Evolutionary conservation across 1,140 invertebrate genomes (phyloP), one percentile per base, ranked within the genome.

Genomic region (Orchestia grillus): DNA sequence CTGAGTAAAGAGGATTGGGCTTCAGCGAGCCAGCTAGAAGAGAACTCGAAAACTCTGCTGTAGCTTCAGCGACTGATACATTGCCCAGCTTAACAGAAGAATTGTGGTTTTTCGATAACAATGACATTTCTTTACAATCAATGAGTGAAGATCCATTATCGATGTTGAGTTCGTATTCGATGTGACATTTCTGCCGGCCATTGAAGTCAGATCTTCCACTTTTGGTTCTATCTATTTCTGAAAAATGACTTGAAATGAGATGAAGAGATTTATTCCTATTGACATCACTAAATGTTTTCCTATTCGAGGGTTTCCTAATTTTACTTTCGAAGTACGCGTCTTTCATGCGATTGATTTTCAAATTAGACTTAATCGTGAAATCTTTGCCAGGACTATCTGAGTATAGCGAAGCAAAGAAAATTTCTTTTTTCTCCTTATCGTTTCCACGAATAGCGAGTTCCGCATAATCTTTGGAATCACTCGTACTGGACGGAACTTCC

Each of bases 241-340:
- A 94, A 45, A 94, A 94, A 47, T 94, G 44, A 45, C 92, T 94
- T 42, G 92, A 44, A 45, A 94, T 45, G 11, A 94, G 44, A 44
- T 94, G 41, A 91, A 42, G 88, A 45, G 92, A 94, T 47, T 45
- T 94, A 94, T 45, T 94, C 41, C 92, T 94, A 94, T 94, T 94
- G 19, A 94, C 92, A 47, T 94, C 92, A 94, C 92, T 94, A 94
- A 94, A 94, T 45, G 92, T 94, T 94, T 94, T 94, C 36, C 44
- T 8, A 40, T 40, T 44, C 0, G 44, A n/a, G 40, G 16, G 44
- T 40, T 45, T 44, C 11, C 92, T 19, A 45, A 94, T 47, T 15
- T 94, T 44, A 94, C 92, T 94, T 47, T 47, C 47, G 40, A 94
- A 94, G 41, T 94, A 94, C 40, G 92, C 43, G 36, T 94, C 92